phyloP scores from a whole-genome alignment of 2,113 vertebrate species.

The Nerophis lumbriciformis region DNA sequence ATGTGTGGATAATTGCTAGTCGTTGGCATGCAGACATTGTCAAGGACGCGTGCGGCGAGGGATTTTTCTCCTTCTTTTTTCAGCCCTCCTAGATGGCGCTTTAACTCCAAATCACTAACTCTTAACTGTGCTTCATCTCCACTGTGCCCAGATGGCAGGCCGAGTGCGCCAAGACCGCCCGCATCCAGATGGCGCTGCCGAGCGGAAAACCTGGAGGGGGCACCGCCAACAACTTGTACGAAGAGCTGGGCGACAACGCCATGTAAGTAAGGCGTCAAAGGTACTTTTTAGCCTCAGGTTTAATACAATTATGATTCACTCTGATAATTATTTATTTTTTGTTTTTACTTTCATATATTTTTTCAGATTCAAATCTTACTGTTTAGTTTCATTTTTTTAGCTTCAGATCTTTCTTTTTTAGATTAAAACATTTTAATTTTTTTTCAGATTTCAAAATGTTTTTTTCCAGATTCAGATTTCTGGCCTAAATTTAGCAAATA shows the following conservation, averaged over 20 bases:
- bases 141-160: slow-evolving; percentile 81
- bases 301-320: too few species aligned
- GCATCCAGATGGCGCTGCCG: slow-evolving; percentile 90
- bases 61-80: neutral
- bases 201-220: slow-evolving; percentile 80
- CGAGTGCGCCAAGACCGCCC: slow-evolving; percentile 93
- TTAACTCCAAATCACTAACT: slow-evolving; percentile 14
- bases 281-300: too few species aligned
- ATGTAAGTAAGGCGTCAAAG: slow-evolving; percentile 80
- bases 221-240: slow-evolving; percentile 86
- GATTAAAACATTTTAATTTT: too few species aligned
- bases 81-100: neutral
- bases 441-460: too few species aligned
- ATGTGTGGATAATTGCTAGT: neutral
- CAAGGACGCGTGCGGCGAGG: neutral
- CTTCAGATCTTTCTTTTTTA: too few species aligned
- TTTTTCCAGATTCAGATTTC: too few species aligned
- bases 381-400: too few species aligned
- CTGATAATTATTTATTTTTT: too few species aligned
- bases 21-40: neutral
- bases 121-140: slow-evolving; percentile 4
- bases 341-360: too few species aligned
- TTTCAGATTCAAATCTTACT: too few species aligned
- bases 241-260: slow-evolving; percentile 90
- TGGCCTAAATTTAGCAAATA: too few species aligned